These are phyloP conservation scores for Catamblyrhynchus diadema DNA, from an alignment of 2,797 vertebrate genomes.

Conservation along the genomic window DNA sequence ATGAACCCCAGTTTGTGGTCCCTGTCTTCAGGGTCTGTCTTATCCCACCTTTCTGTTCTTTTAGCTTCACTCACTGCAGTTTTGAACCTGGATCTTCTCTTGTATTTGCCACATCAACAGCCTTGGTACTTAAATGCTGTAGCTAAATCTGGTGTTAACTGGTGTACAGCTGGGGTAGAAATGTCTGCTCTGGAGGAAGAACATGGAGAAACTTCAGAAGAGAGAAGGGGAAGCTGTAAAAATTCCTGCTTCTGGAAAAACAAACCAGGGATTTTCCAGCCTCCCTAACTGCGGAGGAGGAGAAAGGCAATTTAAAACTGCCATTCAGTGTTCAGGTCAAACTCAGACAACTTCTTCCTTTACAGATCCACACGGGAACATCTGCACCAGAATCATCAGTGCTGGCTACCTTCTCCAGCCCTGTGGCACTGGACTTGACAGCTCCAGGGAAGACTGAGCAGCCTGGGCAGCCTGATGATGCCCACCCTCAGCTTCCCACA, in stretches of 20 bases:
- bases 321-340: background rate
- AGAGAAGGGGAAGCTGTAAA: background rate
- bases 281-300: background rate
- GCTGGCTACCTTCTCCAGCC: conserved; percentile 25
- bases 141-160: background rate
- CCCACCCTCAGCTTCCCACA: background rate
- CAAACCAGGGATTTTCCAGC: background rate
- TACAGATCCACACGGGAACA: conserved; percentile 31
- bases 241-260: background rate
- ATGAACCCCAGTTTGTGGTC: background rate
- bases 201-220: background rate
- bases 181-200: background rate
- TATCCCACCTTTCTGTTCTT: background rate
- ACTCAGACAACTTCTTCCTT: conserved; percentile 28
- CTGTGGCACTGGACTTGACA: conserved; percentile 44
- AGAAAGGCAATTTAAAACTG: background rate
- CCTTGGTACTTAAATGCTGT: background rate
- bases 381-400: background rate
- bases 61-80: background rate
- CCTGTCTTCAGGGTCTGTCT: background rate
- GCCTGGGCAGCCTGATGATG: conserved; percentile 54
- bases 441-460: conserved; percentile 61
- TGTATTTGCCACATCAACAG: background rate
- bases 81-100: background rate
- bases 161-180: background rate